Evolutionary conservation across 2,113 vertebrate species (phyloP), one percentile per base, ranked within the genome.

Genomic region (Hemicordylus capensis): DNA sequence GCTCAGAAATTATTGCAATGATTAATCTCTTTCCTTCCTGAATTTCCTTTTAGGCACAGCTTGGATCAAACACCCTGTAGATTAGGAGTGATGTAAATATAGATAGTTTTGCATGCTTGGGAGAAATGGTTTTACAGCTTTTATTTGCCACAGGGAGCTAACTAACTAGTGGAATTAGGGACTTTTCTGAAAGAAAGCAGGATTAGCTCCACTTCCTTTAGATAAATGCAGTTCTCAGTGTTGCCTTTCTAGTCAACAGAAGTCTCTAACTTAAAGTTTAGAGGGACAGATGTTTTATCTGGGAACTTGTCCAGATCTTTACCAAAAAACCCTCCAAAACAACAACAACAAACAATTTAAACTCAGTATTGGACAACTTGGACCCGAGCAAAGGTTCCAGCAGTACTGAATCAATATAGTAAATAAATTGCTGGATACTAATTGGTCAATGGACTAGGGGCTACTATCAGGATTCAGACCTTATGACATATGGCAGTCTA

Each of bases 231-330:
- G 44, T 11, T 92, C 87, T 91, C 94, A 91, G 63, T 58, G 39
- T 1, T 31, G 67, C 63, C 74, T 69, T 0, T 20, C 11, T 61
- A 69, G 76, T 90, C 80, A 90, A 79, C 81, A 31, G 6, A 48
- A 77, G 72, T 83, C 54, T 91, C 83, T 91, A 87, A 93, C 7
- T 39, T 1, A 26, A 10, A 92, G 89, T 76, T 88, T 84, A 56
- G 86, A 93, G 84, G 78, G 93, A 88, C 83, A 93, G 93, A 90
- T 94, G 93, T 89, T 94, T 91, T 90, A 77, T 83, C 88, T 63
- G 85, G 91, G 87, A 95, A 90, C 28, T 31, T 66, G 70, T 80
- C 93, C 92, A 93, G 70, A 81, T 31, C 28, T 87, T 78, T 81
- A 9, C 4, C 42, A 73, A 76, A 17, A 72, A 82, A 42, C 26